A percentile compares a stretch with the other conserved stretches of the same genome.
phyloP scores from a whole-genome alignment of 2,888 invertebrate species.

The Acrobasis consociella region DNA sequence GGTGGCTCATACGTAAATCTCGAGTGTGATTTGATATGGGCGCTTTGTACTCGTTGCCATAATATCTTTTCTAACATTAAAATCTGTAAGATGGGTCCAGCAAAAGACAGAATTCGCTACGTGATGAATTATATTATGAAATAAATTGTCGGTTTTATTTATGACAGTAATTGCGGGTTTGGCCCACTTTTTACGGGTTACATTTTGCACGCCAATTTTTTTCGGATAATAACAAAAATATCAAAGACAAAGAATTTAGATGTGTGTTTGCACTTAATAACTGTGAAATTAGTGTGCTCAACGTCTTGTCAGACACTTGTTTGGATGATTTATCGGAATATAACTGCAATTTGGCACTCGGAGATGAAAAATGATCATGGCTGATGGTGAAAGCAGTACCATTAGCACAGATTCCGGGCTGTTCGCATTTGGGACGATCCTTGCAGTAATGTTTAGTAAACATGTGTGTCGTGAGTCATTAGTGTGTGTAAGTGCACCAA shows the following conservation, averaged over 20 bases:
- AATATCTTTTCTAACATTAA: no score
- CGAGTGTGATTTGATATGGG: background rate
- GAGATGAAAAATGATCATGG: constrained; percentile 14
- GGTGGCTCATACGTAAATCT: constrained; percentile 4
- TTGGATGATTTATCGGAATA: background rate
- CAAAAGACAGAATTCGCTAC: background rate
- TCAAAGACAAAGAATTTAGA: constrained; percentile 17
- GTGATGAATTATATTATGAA: background rate
- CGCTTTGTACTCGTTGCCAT: background rate
- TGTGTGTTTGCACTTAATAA: constrained; percentile 28
- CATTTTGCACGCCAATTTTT: background rate
- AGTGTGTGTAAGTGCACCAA: constrained; percentile 4
- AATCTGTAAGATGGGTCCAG: no score
- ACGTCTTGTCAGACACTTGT: constrained; percentile 21
- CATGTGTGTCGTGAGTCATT: constrained; percentile 1
- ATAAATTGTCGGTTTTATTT: background rate
- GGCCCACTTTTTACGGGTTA: background rate
- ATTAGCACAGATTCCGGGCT: constrained; percentile 23
- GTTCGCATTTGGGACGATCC: constrained; percentile 3
- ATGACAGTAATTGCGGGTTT: background rate
- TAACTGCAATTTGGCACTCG: constrained; percentile 9
- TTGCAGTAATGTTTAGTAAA: background rate
- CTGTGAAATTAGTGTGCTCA: constrained; percentile 23
- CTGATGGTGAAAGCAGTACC: constrained; percentile 17
- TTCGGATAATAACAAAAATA: constrained; percentile 5